Evolutionary conservation across 2,797 vertebrate genomes (phyloP), one percentile per base, ranked within the genome.

Genomic region (Lates japonicus): DNA sequence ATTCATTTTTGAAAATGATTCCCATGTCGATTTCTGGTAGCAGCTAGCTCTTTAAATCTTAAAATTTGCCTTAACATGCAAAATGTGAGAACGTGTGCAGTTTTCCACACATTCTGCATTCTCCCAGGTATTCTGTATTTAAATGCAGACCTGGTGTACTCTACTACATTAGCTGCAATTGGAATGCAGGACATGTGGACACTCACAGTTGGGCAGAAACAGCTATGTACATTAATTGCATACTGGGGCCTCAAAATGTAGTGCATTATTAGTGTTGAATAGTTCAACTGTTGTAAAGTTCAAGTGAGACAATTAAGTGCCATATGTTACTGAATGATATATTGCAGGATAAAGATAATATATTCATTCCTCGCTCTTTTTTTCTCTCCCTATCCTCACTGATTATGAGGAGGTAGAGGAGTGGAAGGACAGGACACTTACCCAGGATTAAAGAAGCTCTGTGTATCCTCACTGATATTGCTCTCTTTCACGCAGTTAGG

Each of bases 371-470:
- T 57, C 7, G 3, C 13, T 41, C 17, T 7, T 16, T n/a, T 49
- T 48, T n/a, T 33, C 16, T 44, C 25, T 29, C 14, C n/a, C 13
- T 35, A 17, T 71, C 6, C 71, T 46, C 46, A 22, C 59, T 65
- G 73, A 74, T 60, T 66, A 17, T 61, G 64, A 76, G 31, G 20
- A 73, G 57, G 14, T 49, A 55, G 73, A 62, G 57, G 25, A 78
- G 59, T 25, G 39, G 66, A 87, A 72, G 75, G 85, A 88, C 74
- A 84, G 65, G 76, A 70, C 62, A 83, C 81, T 88, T 78, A 76
- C n/a, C 48, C 75, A 61, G 81, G 74, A 93, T 92, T 90, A 89
- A 90, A 88, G 74, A 57, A 80, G 65, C 70, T 67, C 64, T 63
- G 41, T 76, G 58, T 87, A 80, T 89, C 81, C 85, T 88, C 59